These are phyloP conservation scores for Hydrozoanthus gracilis DNA, from an alignment of 92 coral and sea anemone genomes.

Conservation along the genomic window DNA sequence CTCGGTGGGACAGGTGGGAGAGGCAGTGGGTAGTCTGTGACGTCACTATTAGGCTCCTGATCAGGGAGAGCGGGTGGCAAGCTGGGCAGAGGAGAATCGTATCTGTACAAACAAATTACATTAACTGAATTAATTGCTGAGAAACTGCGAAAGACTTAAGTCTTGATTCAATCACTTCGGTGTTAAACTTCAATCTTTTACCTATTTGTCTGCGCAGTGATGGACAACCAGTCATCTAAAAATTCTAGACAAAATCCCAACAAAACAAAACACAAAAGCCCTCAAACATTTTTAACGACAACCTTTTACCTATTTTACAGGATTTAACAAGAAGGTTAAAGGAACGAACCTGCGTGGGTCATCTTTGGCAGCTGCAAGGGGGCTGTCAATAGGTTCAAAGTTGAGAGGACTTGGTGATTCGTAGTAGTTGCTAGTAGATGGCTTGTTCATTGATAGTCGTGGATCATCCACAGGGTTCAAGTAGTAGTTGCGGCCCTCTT, in stretches of 20 bases:
- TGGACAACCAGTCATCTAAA: too few species aligned
- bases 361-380: not conserved
- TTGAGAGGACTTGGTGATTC: slow-evolving; percentile 45
- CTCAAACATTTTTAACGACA: too few species aligned
- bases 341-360: slow-evolving; percentile 7
- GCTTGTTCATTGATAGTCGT: slow-evolving; percentile 3
- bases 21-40: slow-evolving; percentile 38
- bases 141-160: too few species aligned
- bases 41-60: slow-evolving; percentile 8
- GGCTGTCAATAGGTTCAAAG: slow-evolving; percentile 24
- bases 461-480: slow-evolving; percentile 67
- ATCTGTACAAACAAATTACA: not conserved
- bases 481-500: slow-evolving; percentile 69
- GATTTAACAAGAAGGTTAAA: not conserved
- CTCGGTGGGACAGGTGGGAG: slow-evolving; percentile 41
- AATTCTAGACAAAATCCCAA: too few species aligned
- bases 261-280: too few species aligned
- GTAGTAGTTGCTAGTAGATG: slow-evolving; percentile 31
- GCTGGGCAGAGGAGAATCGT: slow-evolving; percentile 38
- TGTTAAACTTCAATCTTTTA: too few species aligned
- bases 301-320: too few species aligned
- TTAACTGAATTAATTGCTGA: too few species aligned
- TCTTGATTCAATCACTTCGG: too few species aligned
- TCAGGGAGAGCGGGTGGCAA: slow-evolving; percentile 31
- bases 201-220: too few species aligned